Evolutionary conservation across 30 jellyfish, hydroid and myxozoan species (phyloP), one percentile per base, ranked within the genome.

Genomic region (Euphysa ruthae): DNA sequence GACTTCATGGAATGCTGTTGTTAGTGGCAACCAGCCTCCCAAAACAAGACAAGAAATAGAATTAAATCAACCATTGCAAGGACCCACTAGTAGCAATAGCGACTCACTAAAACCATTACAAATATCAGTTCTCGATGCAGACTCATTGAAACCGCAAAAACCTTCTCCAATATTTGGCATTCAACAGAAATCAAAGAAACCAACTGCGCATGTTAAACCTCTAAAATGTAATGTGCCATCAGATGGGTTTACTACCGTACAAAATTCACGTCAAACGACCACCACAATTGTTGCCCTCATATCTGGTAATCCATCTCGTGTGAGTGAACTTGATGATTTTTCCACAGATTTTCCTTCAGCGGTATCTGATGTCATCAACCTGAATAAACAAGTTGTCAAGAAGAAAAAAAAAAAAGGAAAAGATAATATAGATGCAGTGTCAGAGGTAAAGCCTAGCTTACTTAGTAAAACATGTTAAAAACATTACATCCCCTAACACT

Each of bases 181-280:
- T 49, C 80, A 68, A 51, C 74, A 42, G 7, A 68, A 68, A 35
- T 42, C 63, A 33, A 83, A 87, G 72, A 87, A 87, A 77, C 97
- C 97, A 29, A 87, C 97, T 8, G 97, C 97, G 19, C 92, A 87
- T 49, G 97, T 87, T 56, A 87, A 80, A 88, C 97, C 97, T 27
- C 73, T 87, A 78, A 87, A 87, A 43, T 84, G 78, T 29, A 66
- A 61, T 18, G 57, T 62, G 29, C 84, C 78, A 10, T 25, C 82
- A 15, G 93, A 71, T 30, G 81, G 69, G 0, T 57, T 73, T 22
- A 61, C 85, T 18, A 58, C 77, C 25, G 70, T 58, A 15, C 79
- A 42, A 15, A 55, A 35, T 18, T 56, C 77, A 50, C 23, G 62
- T 13, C 69, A 27, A 2, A 69, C 49, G 25, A 19, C 74, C 28